A percentile compares a stretch with the other conserved stretches of the same genome.
phyloP scores from a whole-genome alignment of 2,797 vertebrate genomes.

The Aulostomus chinensis region DNA sequence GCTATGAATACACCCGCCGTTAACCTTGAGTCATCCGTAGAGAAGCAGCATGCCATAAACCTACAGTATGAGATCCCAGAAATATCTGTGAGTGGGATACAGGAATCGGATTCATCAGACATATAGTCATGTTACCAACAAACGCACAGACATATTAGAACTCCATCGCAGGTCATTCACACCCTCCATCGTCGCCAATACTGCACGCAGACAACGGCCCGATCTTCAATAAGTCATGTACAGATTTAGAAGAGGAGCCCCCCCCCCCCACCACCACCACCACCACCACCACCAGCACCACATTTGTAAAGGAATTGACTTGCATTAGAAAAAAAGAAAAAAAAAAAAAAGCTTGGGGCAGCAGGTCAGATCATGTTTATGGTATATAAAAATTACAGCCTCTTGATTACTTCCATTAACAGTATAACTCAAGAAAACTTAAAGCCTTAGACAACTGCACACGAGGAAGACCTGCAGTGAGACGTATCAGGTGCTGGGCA shows the following conservation, averaged over 20 bases:
- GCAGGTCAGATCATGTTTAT: slow-evolving; percentile 1
- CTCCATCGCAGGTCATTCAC: too few species aligned
- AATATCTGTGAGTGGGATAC: slow-evolving; percentile 8
- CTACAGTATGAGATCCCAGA: slow-evolving; percentile 15
- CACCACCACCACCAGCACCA: too few species aligned
- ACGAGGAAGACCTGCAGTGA: background rate
- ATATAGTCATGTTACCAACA: background rate
- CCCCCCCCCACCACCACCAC: too few species aligned
- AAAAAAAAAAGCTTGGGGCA: too few species aligned
- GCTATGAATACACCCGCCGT: slow-evolving; percentile 56
- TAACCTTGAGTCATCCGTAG: slow-evolving; percentile 59
- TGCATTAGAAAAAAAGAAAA: too few species aligned
- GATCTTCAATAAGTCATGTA: too few species aligned
- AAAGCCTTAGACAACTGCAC: slow-evolving; percentile 24
- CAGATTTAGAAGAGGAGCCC: too few species aligned
- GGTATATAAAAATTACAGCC: slow-evolving; percentile 2
- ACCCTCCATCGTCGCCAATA: too few species aligned
- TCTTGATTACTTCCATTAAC: slow-evolving; percentile 15
- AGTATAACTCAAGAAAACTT: slow-evolving; percentile 14
- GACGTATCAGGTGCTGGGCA: too few species aligned
- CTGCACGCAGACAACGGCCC: too few species aligned
- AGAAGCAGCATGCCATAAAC: slow-evolving; percentile 50
- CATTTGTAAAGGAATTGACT: too few species aligned
- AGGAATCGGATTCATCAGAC: background rate
- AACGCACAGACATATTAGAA: too few species aligned